Base-by-base conservation (phyloP, 1,140 invertebrate genomes). In the Latrodectus geometricus region DNA sequence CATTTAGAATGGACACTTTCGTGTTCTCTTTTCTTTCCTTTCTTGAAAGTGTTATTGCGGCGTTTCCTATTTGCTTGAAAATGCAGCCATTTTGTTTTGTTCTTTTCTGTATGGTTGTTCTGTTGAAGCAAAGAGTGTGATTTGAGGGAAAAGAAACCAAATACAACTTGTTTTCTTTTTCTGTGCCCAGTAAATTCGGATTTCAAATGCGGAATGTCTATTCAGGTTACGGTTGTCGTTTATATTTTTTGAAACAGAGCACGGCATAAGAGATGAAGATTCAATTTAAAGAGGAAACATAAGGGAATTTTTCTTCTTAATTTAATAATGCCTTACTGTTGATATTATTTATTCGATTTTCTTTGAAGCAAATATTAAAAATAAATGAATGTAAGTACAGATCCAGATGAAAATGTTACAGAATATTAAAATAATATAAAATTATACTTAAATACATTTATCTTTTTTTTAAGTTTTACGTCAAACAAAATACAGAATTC, bases 31-130 rank as follows among this genome's bases (percentile, higher is more conserved):
- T 52, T 82, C 56, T 21, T 82, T 73, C 74, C 52, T 82, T 49
- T 78, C 74, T 52, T 23, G 17, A 14, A 74, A 50, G 70, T 82
- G 70, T 82, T 82, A 82, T 82, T 82, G 56, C 80, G 54, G 56
- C 35, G 50, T 82, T 82, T 65, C 80, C 70, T 74, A 82, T 82
- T 82, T 82, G 61, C 80, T 52, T 48, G 80, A 74, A 65, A 82
- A 82, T 82, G 80, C 61, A 54, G 70, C 69, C 69, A 82, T 9
- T 82, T 82, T 77, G 21, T 20, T 68, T 49, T 20, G 50, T 82
- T 82, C 35, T 11, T 23, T 70, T 74, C 48, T 82, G 61, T 82
- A 82, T 74, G 68, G 69, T 56, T 82, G 23, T 54, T 69, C 5
- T 20, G 75, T 74, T 23, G 23, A 54, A 61, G 48, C 9, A n/a